These are phyloP conservation scores for Anabacerthia variegaticeps DNA, from an alignment of 2,797 vertebrate species.

Conservation along the genomic window DNA sequence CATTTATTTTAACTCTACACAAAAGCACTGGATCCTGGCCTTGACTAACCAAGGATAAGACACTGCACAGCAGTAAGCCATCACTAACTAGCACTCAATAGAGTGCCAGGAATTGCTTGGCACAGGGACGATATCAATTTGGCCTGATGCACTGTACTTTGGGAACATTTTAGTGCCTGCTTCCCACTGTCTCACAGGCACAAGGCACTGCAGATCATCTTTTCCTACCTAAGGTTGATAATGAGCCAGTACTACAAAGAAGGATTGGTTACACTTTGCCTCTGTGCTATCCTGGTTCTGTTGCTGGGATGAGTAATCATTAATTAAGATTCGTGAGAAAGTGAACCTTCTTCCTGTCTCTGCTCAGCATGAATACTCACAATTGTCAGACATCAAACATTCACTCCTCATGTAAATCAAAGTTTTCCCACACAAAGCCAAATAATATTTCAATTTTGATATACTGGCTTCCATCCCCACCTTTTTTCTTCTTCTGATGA, in stretches of 20 bases:
- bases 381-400: neutral
- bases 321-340: neutral
- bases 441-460: neutral
- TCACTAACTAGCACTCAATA: fast-evolving
- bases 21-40: neutral
- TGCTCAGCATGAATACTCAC: neutral
- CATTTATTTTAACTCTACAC: neutral
- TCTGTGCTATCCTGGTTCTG: neutral
- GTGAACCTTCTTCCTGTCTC: neutral
- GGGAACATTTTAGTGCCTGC: neutral
- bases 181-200: neutral
- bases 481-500: neutral
- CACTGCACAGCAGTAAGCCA: neutral
- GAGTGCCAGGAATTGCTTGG: neutral
- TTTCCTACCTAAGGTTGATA: neutral
- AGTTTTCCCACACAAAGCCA: neutral
- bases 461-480: neutral
- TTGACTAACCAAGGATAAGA: neutral
- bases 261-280: neutral
- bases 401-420: neutral
- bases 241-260: neutral
- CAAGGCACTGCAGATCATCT: neutral
- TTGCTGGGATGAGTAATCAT: neutral
- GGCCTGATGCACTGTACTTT: neutral
- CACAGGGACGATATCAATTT: neutral